Conservation (phyloP, 1,140 invertebrate species). For the Diabrotica undecimpunctata region DNA sequence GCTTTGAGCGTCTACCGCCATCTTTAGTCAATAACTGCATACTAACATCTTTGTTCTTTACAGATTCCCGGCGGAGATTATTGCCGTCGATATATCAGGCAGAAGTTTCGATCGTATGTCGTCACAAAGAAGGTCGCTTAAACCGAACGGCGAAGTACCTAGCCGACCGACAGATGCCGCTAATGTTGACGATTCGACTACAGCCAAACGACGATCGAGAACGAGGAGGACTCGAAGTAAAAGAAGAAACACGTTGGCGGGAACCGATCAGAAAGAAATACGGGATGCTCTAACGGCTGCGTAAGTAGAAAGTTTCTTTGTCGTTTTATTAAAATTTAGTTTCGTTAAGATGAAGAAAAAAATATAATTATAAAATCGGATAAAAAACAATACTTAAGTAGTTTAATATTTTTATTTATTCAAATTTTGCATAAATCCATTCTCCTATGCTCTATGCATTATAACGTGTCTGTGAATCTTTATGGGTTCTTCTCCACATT, state of each 20-base stretch:
- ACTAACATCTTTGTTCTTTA: conserved; percentile 7
- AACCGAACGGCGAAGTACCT: conserved; percentile 48
- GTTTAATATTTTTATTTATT: too few species aligned
- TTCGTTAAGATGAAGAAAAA: not conserved
- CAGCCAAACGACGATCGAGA: conserved; percentile 66
- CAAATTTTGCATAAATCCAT: too few species aligned
- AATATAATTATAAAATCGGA: too few species aligned
- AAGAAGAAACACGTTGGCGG: conserved; percentile 83
- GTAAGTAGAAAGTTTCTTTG: conserved; percentile 54
- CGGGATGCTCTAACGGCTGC: conserved; percentile 68
- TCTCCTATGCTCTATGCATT: too few species aligned
- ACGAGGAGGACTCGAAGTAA: conserved; percentile 72
- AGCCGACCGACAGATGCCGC: conserved; percentile 49
- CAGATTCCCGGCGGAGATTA: conserved; percentile 82
- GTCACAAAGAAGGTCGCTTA: conserved; percentile 72
- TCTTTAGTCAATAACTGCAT: too few species aligned
- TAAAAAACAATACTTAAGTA: too few species aligned
- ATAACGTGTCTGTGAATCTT: too few species aligned
- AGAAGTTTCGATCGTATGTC: conserved; percentile 83
- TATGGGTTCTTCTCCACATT: too few species aligned
- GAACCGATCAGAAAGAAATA: conserved; percentile 83
- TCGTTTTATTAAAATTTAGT: not conserved
- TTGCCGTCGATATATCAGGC: conserved; percentile 83
- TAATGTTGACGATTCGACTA: conserved; percentile 34
- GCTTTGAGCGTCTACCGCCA: too few species aligned